Evolutionary conservation across 2,888 invertebrate genomes (phyloP).

Genomic region (Drosophila algonquin): DNA sequence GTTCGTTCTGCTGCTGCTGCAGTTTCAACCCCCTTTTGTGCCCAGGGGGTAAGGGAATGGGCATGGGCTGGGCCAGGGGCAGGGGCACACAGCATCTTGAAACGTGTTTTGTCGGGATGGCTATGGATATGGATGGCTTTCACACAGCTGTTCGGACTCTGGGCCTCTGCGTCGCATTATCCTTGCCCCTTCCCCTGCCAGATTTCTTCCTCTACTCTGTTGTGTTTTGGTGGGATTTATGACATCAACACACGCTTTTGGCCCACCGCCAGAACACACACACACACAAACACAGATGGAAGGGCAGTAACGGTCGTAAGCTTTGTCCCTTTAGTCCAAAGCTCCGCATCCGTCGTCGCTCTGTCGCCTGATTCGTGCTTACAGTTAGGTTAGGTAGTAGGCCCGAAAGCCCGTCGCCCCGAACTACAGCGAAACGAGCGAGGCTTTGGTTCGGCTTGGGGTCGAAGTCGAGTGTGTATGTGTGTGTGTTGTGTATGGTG

Average conservation of each 20-base stretch:
- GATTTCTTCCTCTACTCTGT: not conserved
- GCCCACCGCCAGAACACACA: constrained; percentile 17
- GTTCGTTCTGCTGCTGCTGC: constrained; percentile 15
- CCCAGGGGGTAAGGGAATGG: not conserved
- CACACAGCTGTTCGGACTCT: constrained; percentile 54
- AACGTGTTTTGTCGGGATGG: constrained; percentile 70
- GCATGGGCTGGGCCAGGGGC: not conserved
- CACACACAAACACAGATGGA: constrained; percentile 14
- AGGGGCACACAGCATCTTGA: constrained; percentile 57
- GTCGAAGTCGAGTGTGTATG: not conserved
- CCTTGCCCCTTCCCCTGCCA: constrained; percentile 45
- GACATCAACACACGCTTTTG: constrained; percentile 74
- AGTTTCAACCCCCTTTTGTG: constrained; percentile 55
- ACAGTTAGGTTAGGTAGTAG: constrained; percentile 36
- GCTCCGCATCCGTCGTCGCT: constrained; percentile 54
- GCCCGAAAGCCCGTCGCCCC: not conserved
- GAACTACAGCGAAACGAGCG: not conserved
- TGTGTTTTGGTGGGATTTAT: constrained; percentile 48
- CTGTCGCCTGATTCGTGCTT: constrained; percentile 61
- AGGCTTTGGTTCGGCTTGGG: constrained; percentile 1
- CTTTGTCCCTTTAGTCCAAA: constrained; percentile 50
- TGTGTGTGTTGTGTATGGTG: not conserved
- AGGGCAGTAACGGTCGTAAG: constrained; percentile 7
- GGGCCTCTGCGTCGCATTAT: constrained; percentile 50
- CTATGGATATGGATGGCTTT: constrained; percentile 45